Conservation (phyloP, 2,888 invertebrate genomes). For the Platycheirus rosarum region DNA sequence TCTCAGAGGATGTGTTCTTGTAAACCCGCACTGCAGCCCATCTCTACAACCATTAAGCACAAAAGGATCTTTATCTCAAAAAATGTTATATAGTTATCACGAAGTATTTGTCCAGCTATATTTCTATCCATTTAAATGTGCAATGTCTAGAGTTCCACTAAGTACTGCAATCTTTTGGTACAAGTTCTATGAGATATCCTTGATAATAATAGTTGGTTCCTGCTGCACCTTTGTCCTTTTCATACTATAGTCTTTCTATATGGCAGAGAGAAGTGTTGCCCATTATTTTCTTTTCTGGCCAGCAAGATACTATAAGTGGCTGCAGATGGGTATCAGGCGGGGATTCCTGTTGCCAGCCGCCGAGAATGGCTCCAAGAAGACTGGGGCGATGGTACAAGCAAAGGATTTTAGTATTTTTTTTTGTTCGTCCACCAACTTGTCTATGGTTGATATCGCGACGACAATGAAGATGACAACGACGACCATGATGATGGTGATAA, state of each 20-base stretch:
- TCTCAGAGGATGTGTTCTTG: slow-evolving; percentile 33
- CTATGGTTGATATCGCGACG: slow-evolving; percentile 25
- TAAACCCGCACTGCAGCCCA: slow-evolving; percentile 16
- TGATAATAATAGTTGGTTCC: slow-evolving; percentile 29
- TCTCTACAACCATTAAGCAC: slow-evolving; percentile 18
- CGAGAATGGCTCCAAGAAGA: slow-evolving; percentile 29
- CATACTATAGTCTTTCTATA: slow-evolving; percentile 11
- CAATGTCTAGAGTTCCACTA: slow-evolving; percentile 13
- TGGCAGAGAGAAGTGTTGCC: slow-evolving; percentile 45
- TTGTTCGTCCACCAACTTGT: background rate
- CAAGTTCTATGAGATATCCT: slow-evolving; percentile 38
- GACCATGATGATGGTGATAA: slow-evolving; percentile 35
- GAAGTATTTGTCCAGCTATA: slow-evolving; percentile 70
- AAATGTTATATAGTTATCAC: slow-evolving; percentile 57
- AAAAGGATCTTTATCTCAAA: slow-evolving; percentile 59
- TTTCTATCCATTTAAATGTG: slow-evolving; percentile 50
- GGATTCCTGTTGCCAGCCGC: slow-evolving; percentile 22
- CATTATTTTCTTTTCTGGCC: slow-evolving; percentile 48
- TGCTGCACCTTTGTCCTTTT: slow-evolving; percentile 52
- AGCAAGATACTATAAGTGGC: slow-evolving; percentile 24
- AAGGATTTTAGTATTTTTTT: slow-evolving; percentile 11
- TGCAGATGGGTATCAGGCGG: slow-evolving; percentile 5
- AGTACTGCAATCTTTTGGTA: slow-evolving; percentile 33
- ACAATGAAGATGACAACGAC: slow-evolving; percentile 35
- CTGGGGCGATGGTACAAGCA: slow-evolving; percentile 14